These are phyloP conservation scores for Alosa alosa DNA, from an alignment of 2,113 vertebrate species.

Conservation along the genomic window DNA sequence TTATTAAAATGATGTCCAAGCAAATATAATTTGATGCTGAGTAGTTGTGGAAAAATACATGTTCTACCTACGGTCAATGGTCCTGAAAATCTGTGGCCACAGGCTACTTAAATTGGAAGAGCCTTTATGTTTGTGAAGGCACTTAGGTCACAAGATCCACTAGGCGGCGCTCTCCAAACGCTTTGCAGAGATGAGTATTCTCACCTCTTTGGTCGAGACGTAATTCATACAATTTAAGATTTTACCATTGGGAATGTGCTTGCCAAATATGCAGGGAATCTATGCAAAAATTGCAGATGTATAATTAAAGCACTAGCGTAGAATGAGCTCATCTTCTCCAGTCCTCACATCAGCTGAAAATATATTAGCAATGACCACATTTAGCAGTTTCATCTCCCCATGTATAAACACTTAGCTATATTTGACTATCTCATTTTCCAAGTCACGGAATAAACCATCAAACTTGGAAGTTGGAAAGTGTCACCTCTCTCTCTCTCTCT, in stretches of 20 bases:
- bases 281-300: not conserved
- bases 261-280: slow-evolving; percentile 10
- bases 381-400: not conserved
- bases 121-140: not conserved
- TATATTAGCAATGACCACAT: not conserved
- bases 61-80: not conserved
- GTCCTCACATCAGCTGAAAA: not conserved
- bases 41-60: not conserved
- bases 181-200: not conserved
- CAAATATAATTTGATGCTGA: not conserved
- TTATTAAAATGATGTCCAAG: not conserved
- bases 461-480: not conserved
- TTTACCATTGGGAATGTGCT: not conserved
- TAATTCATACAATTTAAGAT: not conserved
- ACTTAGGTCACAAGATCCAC: slow-evolving; percentile 30
- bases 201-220: not conserved
- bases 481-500: not conserved
- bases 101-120: not conserved
- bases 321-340: not conserved
- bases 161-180: slow-evolving; percentile 48
- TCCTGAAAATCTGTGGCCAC: not conserved
- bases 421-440: slow-evolving; percentile 4
- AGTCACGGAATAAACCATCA: slow-evolving; percentile 1
- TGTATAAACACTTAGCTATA: not conserved
- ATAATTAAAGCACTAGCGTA: not conserved